Evolutionary conservation across 2,888 invertebrate genomes (phyloP).

Genomic region (Papilio gigon): DNA sequence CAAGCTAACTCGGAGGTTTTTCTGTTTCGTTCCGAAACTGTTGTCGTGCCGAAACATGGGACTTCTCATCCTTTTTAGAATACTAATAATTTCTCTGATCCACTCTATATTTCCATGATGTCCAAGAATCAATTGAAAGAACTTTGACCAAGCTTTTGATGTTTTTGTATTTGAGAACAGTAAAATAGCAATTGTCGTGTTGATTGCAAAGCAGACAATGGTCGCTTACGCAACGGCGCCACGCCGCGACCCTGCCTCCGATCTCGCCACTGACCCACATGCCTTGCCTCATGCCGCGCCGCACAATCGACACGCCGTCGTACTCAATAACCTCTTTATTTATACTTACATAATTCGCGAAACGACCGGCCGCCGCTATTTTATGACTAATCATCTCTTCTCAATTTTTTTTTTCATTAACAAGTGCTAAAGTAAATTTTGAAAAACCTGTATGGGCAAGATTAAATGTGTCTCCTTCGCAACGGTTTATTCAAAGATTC

Average conservation of each 20-base stretch:
- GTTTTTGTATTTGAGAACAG: background rate
- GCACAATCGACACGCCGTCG: conserved; percentile 27
- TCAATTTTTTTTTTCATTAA: conserved; percentile 24
- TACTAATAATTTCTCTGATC: background rate
- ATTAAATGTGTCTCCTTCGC: too few species aligned
- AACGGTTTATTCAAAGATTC: too few species aligned
- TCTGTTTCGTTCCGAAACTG: background rate
- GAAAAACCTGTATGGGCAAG: background rate
- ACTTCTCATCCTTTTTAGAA: too few species aligned
- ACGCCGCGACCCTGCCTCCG: conserved; percentile 71
- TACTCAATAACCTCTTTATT: conserved; percentile 26
- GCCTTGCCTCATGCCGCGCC: conserved; percentile 12
- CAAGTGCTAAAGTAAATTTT: background rate
- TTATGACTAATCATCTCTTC: background rate
- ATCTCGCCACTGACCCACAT: conserved; percentile 81
- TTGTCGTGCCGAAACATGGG: too few species aligned
- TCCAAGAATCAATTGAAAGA: background rate
- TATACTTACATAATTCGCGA: conserved; percentile 24
- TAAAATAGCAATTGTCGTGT: background rate
- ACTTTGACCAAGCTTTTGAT: background rate
- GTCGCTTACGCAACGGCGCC: conserved; percentile 27
- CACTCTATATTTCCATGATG: background rate
- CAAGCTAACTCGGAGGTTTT: too few species aligned
- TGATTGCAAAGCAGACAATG: conserved; percentile 9
- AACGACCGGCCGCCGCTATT: background rate